Conservation (phyloP, 2,797 vertebrate genomes). For the Paratrypauchen microcephalus region DNA sequence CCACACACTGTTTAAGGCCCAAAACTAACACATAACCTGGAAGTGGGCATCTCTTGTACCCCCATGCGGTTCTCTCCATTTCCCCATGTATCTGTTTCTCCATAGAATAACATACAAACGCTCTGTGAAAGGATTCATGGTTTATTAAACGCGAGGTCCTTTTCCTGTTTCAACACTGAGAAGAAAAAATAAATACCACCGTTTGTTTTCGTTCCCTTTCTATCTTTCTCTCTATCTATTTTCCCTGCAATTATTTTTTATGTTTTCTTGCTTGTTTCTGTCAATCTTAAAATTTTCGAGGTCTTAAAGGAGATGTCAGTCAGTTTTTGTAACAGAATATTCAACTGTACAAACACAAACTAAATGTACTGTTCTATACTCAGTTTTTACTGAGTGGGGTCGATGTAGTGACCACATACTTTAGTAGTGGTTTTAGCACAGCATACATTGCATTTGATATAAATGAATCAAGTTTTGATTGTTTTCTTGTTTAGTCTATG, state of each 20-base stretch:
- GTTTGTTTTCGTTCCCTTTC: slow-evolving; percentile 80
- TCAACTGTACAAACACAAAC: not conserved
- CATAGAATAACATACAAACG: slow-evolving; percentile 86
- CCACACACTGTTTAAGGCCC: slow-evolving; percentile 63
- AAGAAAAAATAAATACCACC: slow-evolving; percentile 86
- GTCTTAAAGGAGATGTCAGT: slow-evolving; percentile 9
- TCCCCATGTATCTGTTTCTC: slow-evolving; percentile 70
- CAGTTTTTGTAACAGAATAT: not conserved
- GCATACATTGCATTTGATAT: not conserved
- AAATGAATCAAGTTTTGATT: not conserved
- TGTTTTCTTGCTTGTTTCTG: slow-evolving; percentile 22
- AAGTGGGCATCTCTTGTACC: slow-evolving; percentile 64
- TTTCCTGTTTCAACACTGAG: slow-evolving; percentile 85
- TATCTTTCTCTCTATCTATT: slow-evolving; percentile 61
- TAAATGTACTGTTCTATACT: not conserved
- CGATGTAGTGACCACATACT: not conserved
- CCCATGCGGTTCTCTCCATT: slow-evolving; percentile 39
- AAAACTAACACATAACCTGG: slow-evolving; percentile 77
- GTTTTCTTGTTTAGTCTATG: slow-evolving; percentile 1
- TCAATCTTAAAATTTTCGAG: slow-evolving; percentile 49
- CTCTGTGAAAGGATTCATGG: slow-evolving; percentile 90
- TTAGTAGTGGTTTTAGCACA: too few species aligned
- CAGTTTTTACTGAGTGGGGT: not conserved
- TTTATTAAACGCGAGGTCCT: slow-evolving; percentile 89
- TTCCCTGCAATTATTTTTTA: slow-evolving; percentile 12